Evolutionary conservation across 2,113 vertebrate genomes (phyloP).

Genomic region (Poeciliopsis prolifica): DNA sequence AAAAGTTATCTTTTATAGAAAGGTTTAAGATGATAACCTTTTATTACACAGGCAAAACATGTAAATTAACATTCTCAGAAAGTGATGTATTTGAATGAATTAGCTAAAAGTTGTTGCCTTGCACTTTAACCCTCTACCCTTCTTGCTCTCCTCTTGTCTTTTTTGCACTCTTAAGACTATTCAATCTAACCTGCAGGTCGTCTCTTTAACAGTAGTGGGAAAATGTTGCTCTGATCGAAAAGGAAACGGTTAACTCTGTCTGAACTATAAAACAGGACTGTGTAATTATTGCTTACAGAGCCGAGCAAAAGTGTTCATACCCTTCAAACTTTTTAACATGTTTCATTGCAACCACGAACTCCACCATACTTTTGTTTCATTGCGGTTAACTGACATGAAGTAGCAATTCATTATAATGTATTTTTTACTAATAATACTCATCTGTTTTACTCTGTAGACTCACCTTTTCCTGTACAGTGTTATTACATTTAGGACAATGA

Average conservation of each 20-base stretch:
- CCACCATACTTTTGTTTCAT: neutral
- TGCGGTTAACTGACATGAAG: neutral
- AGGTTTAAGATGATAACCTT: conserved; percentile 58
- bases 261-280: conserved; percentile 42
- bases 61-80: conserved; percentile 62
- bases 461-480: too few species aligned
- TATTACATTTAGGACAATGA: too few species aligned
- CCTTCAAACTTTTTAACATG: neutral
- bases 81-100: conserved; percentile 63
- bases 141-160: conserved; percentile 67
- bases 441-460: neutral
- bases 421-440: neutral
- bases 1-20: conserved; percentile 72
- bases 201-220: conserved; percentile 49
- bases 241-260: conserved; percentile 49
- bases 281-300: conserved; percentile 41
- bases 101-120: conserved; percentile 71
- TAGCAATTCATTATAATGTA: neutral
- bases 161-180: conserved; percentile 78
- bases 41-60: conserved; percentile 64
- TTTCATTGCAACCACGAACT: neutral
- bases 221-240: conserved; percentile 50
- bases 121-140: conserved; percentile 79
- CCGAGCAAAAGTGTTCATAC: neutral
- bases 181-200: conserved; percentile 53